Evolutionary conservation across 1,140 invertebrate species (phyloP).

Genomic region (Lethocerus indicus): DNA sequence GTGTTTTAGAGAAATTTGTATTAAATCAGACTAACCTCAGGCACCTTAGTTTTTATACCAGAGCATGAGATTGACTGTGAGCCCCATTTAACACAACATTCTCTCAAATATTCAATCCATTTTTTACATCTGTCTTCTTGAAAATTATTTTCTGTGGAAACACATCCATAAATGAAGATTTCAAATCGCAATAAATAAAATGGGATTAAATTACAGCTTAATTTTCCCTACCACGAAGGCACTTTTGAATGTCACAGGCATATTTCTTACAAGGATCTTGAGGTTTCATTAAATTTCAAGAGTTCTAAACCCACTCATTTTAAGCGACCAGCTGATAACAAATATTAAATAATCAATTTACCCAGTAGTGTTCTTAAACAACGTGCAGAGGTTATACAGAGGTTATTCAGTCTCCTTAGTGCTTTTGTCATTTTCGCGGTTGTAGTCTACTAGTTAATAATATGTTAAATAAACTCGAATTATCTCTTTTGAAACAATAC

Average conservation of each 20-base stretch:
- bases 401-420: no score
- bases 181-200: not conserved
- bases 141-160: conserved; percentile 40
- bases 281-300: conserved; percentile 10
- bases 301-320: no score
- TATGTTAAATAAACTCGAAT: no score
- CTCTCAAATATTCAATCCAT: conserved; percentile 39
- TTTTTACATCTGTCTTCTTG: conserved; percentile 40
- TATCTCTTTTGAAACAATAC: no score
- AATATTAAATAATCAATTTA: no score
- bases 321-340: no score
- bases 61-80: conserved; percentile 38
- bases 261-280: conserved; percentile 56
- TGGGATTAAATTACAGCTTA: not conserved
- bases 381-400: no score
- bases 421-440: no score
- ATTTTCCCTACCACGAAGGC: conserved; percentile 43
- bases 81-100: conserved; percentile 44
- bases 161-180: no score
- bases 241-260: conserved; percentile 59
- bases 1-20: not conserved
- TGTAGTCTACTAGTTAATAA: no score
- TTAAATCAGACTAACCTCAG: conserved; percentile 1
- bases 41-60: conserved; percentile 38
- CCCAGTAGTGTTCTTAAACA: no score